Percentiles rank a stretch among this genome's conserved stretches.
phyloP scores from a whole-genome alignment of 2,113 vertebrate genomes.

The Periophthalmus modestus region DNA sequence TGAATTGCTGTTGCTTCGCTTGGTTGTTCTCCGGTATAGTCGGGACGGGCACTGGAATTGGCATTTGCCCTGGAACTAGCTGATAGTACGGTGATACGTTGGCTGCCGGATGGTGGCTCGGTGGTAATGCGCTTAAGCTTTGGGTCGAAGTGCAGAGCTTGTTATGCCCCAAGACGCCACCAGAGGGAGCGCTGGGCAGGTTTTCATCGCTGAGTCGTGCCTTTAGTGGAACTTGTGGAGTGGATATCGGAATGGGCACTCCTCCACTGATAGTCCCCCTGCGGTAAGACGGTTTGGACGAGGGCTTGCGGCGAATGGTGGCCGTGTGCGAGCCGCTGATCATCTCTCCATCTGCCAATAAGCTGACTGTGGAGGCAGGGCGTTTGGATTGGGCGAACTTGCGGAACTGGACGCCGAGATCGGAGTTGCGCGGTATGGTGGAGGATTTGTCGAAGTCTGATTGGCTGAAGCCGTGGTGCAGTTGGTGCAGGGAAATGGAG shows the following conservation, averaged over 20 bases:
- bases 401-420: conserved; percentile 78
- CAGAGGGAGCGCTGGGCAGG: conserved; percentile 31
- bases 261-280: conserved; percentile 81
- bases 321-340: conserved; percentile 70
- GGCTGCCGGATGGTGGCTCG: conserved; percentile 52
- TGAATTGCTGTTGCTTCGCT: conserved; percentile 7
- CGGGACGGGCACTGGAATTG: conserved; percentile 58
- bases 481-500: conserved; percentile 74
- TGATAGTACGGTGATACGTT: conserved; percentile 73
- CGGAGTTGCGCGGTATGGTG: conserved; percentile 82
- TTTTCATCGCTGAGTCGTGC: conserved; percentile 50
- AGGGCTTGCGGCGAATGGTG: conserved; percentile 83
- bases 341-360: conserved; percentile 72
- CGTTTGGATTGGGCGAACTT: conserved; percentile 79
- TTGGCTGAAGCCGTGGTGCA: conserved; percentile 65
- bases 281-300: conserved; percentile 77
- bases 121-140: conserved; percentile 75
- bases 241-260: conserved; percentile 81
- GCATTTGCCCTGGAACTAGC: conserved; percentile 77
- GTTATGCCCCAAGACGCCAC: conserved; percentile 52
- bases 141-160: conserved; percentile 78
- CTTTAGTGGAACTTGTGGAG: conserved; percentile 79
- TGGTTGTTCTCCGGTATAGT: conserved; percentile 44
- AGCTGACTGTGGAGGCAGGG: conserved; percentile 80
- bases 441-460: conserved; percentile 82